A percentile compares a stretch with the other conserved stretches of the same genome.
phyloP scores from a whole-genome alignment of 1,140 invertebrate genomes.

The Drosophila grimshawi region DNA sequence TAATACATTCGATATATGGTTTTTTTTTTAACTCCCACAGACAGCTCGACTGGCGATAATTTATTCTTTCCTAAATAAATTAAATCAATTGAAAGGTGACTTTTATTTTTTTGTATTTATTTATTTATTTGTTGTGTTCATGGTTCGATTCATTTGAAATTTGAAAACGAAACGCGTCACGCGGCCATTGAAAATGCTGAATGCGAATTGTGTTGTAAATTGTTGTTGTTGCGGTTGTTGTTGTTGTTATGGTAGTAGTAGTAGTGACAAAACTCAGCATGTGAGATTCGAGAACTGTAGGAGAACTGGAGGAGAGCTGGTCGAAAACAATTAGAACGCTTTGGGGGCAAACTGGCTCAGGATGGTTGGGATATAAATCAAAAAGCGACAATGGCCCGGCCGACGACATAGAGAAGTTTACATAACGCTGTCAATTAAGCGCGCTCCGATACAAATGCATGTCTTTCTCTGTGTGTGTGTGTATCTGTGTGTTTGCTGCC shows the following conservation, averaged over 20 bases:
- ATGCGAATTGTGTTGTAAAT: slow-evolving; percentile 49
- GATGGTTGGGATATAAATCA: slow-evolving; percentile 79
- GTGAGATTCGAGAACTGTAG: slow-evolving; percentile 28
- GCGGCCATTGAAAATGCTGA: slow-evolving; percentile 29
- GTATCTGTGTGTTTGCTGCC: slow-evolving; percentile 32
- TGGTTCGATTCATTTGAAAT: slow-evolving; percentile 70
- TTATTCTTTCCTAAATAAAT: slow-evolving; percentile 58
- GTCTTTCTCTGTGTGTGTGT: background rate
- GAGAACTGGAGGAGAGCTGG: background rate
- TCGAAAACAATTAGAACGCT: slow-evolving; percentile 35
- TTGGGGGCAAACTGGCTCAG: slow-evolving; percentile 37
- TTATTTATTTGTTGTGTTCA: slow-evolving; percentile 54
- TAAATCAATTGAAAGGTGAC: slow-evolving; percentile 62
- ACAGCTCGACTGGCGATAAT: slow-evolving; percentile 46
- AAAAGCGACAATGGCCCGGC: slow-evolving; percentile 65
- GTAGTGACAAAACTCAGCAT: slow-evolving; percentile 49
- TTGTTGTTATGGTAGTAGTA: too few relatives aligned
- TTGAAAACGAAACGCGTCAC: slow-evolving; percentile 35
- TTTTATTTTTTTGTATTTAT: slow-evolving; percentile 10
- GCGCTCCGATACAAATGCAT: slow-evolving; percentile 30
- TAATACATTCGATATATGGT: slow-evolving; percentile 37
- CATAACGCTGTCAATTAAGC: slow-evolving; percentile 74
- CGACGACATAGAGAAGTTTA: slow-evolving; percentile 61
- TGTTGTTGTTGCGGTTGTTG: background rate
- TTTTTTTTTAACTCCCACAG: slow-evolving; percentile 45